Base-by-base conservation (phyloP, 1,140 invertebrate genomes). In the Telenomus remus region DNA sequence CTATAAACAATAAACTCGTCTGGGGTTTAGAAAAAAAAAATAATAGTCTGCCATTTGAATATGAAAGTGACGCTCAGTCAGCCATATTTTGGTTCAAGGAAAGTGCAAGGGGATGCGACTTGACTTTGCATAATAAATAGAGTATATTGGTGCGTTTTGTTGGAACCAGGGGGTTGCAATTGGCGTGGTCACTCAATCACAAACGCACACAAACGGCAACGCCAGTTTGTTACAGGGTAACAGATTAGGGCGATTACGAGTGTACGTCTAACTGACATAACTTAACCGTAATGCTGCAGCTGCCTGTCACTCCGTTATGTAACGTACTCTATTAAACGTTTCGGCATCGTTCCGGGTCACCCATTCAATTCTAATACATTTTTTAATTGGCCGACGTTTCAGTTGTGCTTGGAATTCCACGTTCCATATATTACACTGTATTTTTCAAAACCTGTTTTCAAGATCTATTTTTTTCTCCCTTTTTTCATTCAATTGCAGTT, bases 121-220 rank as follows among this genome's bases (percentile, higher is more conserved):
- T 49, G 44, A 59, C 55, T 59, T 59, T 59, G 46, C 34, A 59
- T 49, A 48, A 59, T 59, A 39, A 59, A 59, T 59, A 59, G 44
- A 49, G 46, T 19, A n/a, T 27, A n/a, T n/a, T 1, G 9, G 46
- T 14, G 13, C 55, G 14, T 16, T 59, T 16, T 33, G 6, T 33
- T 16, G 43, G 1, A 44, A 8, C 42, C 4, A 42, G 37, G 15
- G 37, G 46, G 12, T n/a, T 27, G 19, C 2, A 27, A 34, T 43
- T 47, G 4, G 27, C 34, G 7, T 11, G 54, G 54, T 46, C 54
- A 46, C 16, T 56, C 54, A 56, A 56, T 59, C 55, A 59, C 55
- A 48, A 6, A 43, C 37, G 44, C 55, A 49, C 33, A 49, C 55
- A 59, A 59, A 59, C 14, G 55, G 33, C 34, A 59, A 10, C 4